These are phyloP conservation scores for Girardinichthys multiradiatus DNA, from an alignment of 2,113 vertebrate species.

Conservation along the genomic window DNA sequence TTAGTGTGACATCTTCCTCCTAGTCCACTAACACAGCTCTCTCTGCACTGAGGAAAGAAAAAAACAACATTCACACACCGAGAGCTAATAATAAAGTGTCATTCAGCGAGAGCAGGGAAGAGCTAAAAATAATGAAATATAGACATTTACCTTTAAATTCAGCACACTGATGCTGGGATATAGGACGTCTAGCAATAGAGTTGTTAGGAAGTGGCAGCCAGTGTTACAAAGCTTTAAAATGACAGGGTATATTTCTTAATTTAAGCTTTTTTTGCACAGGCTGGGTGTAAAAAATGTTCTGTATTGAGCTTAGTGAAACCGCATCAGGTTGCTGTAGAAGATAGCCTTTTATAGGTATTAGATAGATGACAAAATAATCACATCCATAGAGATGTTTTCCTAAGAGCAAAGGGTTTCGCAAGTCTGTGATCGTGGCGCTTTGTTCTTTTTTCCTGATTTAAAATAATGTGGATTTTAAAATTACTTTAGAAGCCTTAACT, in stretches of 20 bases:
- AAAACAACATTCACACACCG: constrained; percentile 55
- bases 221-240: constrained; percentile 50
- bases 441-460: constrained; percentile 43
- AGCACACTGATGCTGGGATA: constrained; percentile 33
- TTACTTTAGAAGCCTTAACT: constrained; percentile 39
- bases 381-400: constrained; percentile 36
- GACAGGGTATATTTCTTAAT: constrained; percentile 49
- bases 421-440: constrained; percentile 47
- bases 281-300: constrained; percentile 27
- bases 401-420: constrained; percentile 47
- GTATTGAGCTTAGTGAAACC: constrained; percentile 34
- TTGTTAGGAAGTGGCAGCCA: constrained; percentile 40
- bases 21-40: constrained; percentile 55
- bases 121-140: constrained; percentile 65
- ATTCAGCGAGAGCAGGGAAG: constrained; percentile 48
- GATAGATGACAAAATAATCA: constrained; percentile 59
- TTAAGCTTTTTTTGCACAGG: constrained; percentile 40
- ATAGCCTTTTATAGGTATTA: constrained; percentile 54
- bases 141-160: constrained; percentile 67
- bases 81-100: constrained; percentile 65
- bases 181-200: constrained; percentile 50
- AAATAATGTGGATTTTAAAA: constrained; percentile 44
- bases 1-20: constrained; percentile 78
- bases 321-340: constrained; percentile 30
- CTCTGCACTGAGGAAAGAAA: constrained; percentile 48